These are phyloP conservation scores for Salticus scenicus DNA, from an alignment of 2,888 invertebrate species.

Conservation along the genomic window DNA sequence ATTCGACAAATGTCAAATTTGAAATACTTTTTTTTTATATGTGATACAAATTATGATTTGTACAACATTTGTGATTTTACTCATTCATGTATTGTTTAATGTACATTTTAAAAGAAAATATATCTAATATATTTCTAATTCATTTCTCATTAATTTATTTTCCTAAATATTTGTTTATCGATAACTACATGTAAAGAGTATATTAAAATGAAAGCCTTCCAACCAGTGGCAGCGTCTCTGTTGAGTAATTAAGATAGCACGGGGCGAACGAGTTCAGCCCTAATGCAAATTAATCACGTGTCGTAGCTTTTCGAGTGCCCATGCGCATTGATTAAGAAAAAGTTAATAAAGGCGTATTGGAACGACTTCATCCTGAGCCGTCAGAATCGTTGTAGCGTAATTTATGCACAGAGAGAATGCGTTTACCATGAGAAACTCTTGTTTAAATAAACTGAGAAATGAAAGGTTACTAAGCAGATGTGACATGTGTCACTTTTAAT, in stretches of 20 bases:
- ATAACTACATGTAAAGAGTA: neutral
- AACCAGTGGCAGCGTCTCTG: conserved; percentile 35
- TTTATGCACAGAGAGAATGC: conserved; percentile 20
- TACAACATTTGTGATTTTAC: no score
- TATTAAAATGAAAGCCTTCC: conserved; percentile 48
- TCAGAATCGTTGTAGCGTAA: conserved; percentile 34
- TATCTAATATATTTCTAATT: no score
- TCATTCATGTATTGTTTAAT: no score
- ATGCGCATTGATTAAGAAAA: conserved; percentile 37
- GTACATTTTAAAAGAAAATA: no score
- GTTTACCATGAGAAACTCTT: neutral
- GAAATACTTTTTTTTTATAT: no score
- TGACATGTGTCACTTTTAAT: neutral
- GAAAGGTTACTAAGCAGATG: neutral
- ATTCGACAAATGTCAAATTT: no score
- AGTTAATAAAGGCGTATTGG: conserved; percentile 58
- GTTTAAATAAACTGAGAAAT: neutral
- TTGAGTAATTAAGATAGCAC: conserved; percentile 42
- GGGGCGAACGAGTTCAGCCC: neutral
- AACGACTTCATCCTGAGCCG: conserved; percentile 21
- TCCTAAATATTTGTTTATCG: no score
- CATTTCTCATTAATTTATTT: no score
- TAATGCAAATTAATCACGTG: conserved; percentile 37
- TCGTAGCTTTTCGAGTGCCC: neutral
- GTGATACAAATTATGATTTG: no score